Evolutionary conservation across 2,797 vertebrate genomes (phyloP).

Genomic region (Gymnoscopelus microlampas): DNA sequence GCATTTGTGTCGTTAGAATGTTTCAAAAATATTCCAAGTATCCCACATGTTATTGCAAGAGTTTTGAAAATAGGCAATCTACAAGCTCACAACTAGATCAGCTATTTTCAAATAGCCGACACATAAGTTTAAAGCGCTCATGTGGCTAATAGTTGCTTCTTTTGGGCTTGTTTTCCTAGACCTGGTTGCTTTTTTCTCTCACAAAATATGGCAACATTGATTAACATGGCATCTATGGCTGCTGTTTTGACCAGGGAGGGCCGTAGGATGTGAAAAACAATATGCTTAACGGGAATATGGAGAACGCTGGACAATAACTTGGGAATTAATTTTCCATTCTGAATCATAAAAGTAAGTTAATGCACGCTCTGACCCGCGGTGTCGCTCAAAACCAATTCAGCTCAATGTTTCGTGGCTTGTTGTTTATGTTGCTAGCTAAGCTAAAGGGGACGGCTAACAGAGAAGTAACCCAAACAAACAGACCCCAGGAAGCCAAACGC

Average conservation of each 20-base stretch:
- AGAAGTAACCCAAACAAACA: neutral
- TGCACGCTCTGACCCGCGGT: neutral
- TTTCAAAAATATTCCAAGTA: no score
- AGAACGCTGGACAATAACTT: neutral
- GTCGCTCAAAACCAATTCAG: neutral
- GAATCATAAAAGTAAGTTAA: neutral
- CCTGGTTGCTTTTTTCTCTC: no score
- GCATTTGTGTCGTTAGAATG: no score
- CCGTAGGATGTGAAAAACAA: neutral
- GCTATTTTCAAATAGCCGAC: no score
- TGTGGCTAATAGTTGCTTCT: no score
- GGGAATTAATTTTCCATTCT: neutral
- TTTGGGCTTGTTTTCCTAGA: no score
- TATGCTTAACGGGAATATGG: slow-evolving; percentile 1
- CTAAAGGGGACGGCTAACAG: neutral
- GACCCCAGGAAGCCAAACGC: neutral
- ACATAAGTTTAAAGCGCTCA: no score
- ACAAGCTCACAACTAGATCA: no score
- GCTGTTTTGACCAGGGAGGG: slow-evolving; percentile 2
- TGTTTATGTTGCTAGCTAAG: neutral
- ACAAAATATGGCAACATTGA: neutral
- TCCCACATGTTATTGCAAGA: no score
- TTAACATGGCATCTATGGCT: neutral
- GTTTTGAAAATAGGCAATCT: no score
- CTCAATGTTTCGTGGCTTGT: neutral